A percentile compares a stretch with the other conserved stretches of the same genome.
Evolutionary conservation across 2,113 vertebrate species (phyloP).

Genomic region (Protobothrops flavoviridis): DNA sequence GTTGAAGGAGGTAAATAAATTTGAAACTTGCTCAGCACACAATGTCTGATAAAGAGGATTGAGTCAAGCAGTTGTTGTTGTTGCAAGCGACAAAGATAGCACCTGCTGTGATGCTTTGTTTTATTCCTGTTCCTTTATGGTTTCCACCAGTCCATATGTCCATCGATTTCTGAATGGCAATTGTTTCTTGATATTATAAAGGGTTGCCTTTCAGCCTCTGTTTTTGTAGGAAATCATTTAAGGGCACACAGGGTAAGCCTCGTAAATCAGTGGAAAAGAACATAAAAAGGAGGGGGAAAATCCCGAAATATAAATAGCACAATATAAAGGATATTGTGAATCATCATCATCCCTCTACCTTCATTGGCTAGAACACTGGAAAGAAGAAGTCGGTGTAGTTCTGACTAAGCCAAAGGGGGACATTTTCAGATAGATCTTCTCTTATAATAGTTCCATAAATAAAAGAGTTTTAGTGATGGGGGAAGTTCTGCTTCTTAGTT

Average conservation of each 20-base stretch:
- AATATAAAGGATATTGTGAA: background rate
- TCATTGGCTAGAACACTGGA: background rate
- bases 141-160: background rate
- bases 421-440: too few species aligned
- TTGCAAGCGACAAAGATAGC: slow-evolving; percentile 30
- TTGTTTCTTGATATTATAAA: background rate
- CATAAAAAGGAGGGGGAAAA: background rate
- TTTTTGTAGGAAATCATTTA: background rate
- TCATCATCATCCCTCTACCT: background rate
- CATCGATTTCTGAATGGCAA: background rate
- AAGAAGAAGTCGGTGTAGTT: background rate
- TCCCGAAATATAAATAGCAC: background rate
- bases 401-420: background rate
- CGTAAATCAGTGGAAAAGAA: background rate
- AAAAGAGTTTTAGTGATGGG: background rate
- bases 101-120: slow-evolving; percentile 18
- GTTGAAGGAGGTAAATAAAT: slow-evolving; percentile 14
- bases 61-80: slow-evolving; percentile 26
- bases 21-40: slow-evolving; percentile 10
- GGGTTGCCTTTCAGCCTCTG: background rate
- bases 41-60: slow-evolving; percentile 2
- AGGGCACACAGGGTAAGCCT: too few species aligned
- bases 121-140: background rate
- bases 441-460: background rate
- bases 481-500: background rate